Conservation (phyloP, 1,140 invertebrate genomes). For the Bombus terrestris region DNA sequence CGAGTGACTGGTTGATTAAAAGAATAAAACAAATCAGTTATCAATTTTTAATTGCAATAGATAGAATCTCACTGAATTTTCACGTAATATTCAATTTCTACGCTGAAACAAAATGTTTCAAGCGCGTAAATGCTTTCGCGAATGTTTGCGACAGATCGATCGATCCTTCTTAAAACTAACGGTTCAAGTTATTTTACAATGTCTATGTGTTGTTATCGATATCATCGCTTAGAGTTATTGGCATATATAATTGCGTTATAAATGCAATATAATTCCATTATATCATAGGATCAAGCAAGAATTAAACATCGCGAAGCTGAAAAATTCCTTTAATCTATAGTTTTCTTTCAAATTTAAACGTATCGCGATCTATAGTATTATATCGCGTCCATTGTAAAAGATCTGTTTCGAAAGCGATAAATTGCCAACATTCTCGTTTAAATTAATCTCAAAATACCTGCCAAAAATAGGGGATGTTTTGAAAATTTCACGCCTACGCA, state of each 20-base stretch:
- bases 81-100: background rate
- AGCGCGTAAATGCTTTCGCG: background rate
- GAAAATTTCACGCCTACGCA: background rate
- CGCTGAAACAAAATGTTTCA: background rate
- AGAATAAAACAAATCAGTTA: background rate
- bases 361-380: background rate
- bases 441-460: background rate
- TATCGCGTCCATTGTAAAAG: too few relatives aligned
- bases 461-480: background rate
- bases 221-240: background rate
- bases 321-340: too few relatives aligned
- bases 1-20: background rate
- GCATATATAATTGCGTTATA: background rate
- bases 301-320: too few relatives aligned
- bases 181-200: too few relatives aligned
- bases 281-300: background rate
- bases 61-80: background rate
- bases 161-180: too few relatives aligned
- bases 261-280: background rate
- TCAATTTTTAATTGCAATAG: background rate
- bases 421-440: background rate
- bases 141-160: background rate
- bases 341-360: too few relatives aligned
- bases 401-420: too few relatives aligned
- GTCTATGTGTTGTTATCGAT: too few relatives aligned